Percentiles rank a stretch among this genome's conserved stretches.
Conservation (phyloP, 2,113 vertebrate genomes). For the Okapia johnstoni region DNA sequence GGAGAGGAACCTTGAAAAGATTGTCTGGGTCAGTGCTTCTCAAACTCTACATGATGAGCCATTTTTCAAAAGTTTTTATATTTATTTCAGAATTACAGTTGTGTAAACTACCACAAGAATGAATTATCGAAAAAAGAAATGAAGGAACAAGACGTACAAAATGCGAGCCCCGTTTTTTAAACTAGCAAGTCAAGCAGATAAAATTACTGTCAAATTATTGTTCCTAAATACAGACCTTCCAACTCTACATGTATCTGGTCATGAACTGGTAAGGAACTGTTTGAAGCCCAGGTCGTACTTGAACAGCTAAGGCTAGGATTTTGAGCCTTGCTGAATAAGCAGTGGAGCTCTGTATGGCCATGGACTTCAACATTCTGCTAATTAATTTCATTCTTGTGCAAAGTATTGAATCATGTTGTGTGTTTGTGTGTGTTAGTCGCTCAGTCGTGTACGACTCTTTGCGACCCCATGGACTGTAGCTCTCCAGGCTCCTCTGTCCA, state of each 20-base stretch:
- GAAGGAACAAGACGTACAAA: not conserved
- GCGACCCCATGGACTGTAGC: not conserved
- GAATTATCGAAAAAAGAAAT: not conserved
- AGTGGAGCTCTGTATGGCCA: fast-evolving
- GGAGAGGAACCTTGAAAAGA: not conserved
- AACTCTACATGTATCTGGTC: not conserved
- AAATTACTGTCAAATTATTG: not conserved
- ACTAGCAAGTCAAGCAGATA: not conserved
- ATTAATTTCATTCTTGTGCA: not conserved
- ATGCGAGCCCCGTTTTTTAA: not conserved
- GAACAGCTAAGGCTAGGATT: not conserved
- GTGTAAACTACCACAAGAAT: not conserved
- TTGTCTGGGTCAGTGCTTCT: not conserved
- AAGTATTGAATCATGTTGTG: not conserved
- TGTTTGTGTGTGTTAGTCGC: not conserved
- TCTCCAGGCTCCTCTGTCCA: not conserved
- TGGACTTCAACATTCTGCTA: not conserved
- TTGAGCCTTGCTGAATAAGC: not conserved
- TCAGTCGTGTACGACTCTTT: not conserved
- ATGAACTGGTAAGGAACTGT: not conserved
- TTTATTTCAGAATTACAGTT: not conserved
- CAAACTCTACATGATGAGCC: not conserved
- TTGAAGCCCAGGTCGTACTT: not conserved
- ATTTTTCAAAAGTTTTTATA: not conserved
- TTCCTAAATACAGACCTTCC: not conserved